Evolutionary conservation across 2,888 invertebrate species (phyloP).

Genomic region (Stenolophus ochropezus): DNA sequence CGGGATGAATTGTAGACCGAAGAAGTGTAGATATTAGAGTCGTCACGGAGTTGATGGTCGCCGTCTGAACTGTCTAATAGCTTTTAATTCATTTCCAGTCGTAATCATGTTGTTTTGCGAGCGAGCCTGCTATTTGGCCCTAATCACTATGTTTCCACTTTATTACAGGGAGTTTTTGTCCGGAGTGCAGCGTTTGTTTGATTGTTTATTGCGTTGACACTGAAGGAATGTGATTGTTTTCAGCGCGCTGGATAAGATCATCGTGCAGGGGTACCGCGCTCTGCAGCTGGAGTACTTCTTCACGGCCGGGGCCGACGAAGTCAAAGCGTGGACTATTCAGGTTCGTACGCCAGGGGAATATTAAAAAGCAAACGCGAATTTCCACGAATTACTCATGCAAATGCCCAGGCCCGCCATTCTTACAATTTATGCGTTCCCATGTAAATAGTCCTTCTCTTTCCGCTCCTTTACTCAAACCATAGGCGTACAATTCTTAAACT

Average conservation of each 20-base stretch:
- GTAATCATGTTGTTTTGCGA: slow-evolving; percentile 63
- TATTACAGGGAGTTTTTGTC: slow-evolving; percentile 51
- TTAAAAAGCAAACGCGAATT: slow-evolving; percentile 56
- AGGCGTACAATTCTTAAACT: too few species aligned
- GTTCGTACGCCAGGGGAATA: slow-evolving; percentile 73
- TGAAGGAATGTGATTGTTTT: slow-evolving; percentile 66
- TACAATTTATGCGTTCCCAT: slow-evolving; percentile 60
- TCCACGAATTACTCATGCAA: slow-evolving; percentile 59
- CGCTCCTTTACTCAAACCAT: slow-evolving; percentile 52
- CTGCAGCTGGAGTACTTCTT: slow-evolving; percentile 98
- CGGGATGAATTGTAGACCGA: neutral
- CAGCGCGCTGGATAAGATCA: slow-evolving; percentile 96
- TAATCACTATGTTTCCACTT: slow-evolving; percentile 63
- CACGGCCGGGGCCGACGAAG: slow-evolving; percentile 97
- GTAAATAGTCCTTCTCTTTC: slow-evolving; percentile 58
- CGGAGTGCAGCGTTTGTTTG: slow-evolving; percentile 11
- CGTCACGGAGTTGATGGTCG: slow-evolving; percentile 53
- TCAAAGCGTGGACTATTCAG: slow-evolving; percentile 99
- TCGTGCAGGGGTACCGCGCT: slow-evolving; percentile 97
- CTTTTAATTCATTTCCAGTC: slow-evolving; percentile 64
- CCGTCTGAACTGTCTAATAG: slow-evolving; percentile 57
- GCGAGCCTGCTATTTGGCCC: slow-evolving; percentile 64
- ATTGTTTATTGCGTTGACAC: slow-evolving; percentile 43
- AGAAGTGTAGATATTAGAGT: slow-evolving; percentile 16
- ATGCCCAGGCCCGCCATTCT: slow-evolving; percentile 57